A percentile compares a stretch with the other conserved stretches of the same genome.
Conservation (phyloP, 2,888 invertebrate genomes). For the Habroteleia sp. region DNA sequence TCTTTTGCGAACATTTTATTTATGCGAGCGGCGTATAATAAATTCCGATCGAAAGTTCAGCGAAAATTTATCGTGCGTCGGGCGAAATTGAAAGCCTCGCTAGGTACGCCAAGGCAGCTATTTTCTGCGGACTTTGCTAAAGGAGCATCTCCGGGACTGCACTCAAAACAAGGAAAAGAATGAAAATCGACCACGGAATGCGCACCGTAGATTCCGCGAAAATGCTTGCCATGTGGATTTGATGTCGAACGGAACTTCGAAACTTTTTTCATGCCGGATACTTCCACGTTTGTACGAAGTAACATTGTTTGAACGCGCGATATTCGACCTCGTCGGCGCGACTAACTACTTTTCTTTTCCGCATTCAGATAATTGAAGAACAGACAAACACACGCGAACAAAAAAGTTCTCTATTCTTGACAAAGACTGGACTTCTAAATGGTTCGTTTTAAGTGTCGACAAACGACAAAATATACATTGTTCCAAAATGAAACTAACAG, state of each 20-base stretch:
- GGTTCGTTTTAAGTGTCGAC: no score
- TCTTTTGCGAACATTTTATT: slow-evolving; percentile 57
- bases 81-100: slow-evolving; percentile 60
- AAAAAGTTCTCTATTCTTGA: not conserved
- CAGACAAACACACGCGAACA: slow-evolving; percentile 23
- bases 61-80: slow-evolving; percentile 60
- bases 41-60: slow-evolving; percentile 63
- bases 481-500: no score
- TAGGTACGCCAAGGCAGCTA: slow-evolving; percentile 54
- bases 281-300: slow-evolving; percentile 37
- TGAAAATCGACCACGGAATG: slow-evolving; percentile 59
- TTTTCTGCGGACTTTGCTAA: slow-evolving; percentile 59
- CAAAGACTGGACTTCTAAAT: no score
- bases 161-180: slow-evolving; percentile 56
- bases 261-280: slow-evolving; percentile 63
- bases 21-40: slow-evolving; percentile 63
- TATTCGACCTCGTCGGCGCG: slow-evolving; percentile 20
- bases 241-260: slow-evolving; percentile 59
- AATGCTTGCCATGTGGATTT: slow-evolving; percentile 67
- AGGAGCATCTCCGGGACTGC: slow-evolving; percentile 41
- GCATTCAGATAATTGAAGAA: slow-evolving; percentile 18
- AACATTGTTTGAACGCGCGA: slow-evolving; percentile 25
- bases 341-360: slow-evolving; percentile 39
- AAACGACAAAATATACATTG: no score
- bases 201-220: slow-evolving; percentile 50